A percentile compares a stretch with the other conserved stretches of the same genome.
These are phyloP conservation scores for Gallinago solitaria DNA, from an alignment of 2,797 vertebrate genomes.

Conservation along the genomic window DNA sequence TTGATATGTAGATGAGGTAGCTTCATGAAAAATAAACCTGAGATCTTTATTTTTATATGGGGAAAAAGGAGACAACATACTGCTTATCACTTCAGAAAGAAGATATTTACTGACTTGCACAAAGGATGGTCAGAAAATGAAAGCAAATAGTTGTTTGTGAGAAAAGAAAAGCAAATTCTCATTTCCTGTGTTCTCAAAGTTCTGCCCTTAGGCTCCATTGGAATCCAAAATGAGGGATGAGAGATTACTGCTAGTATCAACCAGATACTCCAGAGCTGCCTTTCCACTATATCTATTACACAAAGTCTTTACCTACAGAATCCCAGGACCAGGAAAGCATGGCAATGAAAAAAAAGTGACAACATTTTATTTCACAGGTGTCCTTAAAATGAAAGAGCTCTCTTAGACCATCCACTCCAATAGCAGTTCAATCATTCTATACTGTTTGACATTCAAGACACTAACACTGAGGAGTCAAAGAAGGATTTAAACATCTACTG, in stretches of 20 bases:
- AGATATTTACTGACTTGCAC: not conserved
- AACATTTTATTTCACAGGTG: not conserved
- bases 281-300: not conserved
- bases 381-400: not conserved
- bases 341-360: not conserved
- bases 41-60: not conserved
- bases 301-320: not conserved
- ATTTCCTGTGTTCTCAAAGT: not conserved
- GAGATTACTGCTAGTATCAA: not conserved
- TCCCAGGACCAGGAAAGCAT: not conserved
- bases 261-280: not conserved
- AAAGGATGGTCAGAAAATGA: not conserved
- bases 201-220: not conserved
- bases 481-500: not conserved
- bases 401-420: not conserved
- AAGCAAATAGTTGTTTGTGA: not conserved
- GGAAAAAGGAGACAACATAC: not conserved
- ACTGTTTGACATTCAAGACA: not conserved
- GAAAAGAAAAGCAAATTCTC: not conserved
- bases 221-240: not conserved
- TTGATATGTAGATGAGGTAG: not conserved
- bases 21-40: not conserved
- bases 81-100: not conserved
- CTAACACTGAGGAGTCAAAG: not conserved
- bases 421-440: not conserved